Evolutionary conservation across 2,888 invertebrate species (phyloP).

Genomic region (Lasiommata megera): DNA sequence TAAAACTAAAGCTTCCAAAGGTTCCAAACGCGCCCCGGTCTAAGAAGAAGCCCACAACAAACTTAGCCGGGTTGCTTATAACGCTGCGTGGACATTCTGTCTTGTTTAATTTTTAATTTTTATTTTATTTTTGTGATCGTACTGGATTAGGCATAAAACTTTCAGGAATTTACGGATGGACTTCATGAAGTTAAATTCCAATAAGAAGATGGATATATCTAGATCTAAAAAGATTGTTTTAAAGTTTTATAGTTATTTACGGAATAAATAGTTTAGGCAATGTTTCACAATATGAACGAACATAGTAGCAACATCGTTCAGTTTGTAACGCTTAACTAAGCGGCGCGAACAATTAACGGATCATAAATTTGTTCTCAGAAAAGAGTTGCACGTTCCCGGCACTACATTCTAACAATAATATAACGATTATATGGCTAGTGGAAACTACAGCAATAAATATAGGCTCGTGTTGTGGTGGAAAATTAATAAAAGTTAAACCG

Average conservation of each 20-base stretch:
- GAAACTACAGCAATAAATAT: not conserved
- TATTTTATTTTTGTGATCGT: too few relatives aligned
- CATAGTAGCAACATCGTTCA: slow-evolving; percentile 29
- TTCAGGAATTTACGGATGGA: too few relatives aligned
- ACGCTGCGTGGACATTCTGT: too few relatives aligned
- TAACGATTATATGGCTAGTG: slow-evolving; percentile 30
- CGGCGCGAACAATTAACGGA: slow-evolving; percentile 68
- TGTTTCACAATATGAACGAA: slow-evolving; percentile 15
- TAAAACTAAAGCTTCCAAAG: too few relatives aligned
- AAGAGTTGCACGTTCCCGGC: slow-evolving; percentile 51
- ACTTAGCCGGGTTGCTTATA: too few relatives aligned
- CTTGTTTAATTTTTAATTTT: too few relatives aligned
- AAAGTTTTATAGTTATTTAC: not conserved
- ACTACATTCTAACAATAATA: slow-evolving; percentile 32
- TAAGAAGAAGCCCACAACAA: too few relatives aligned
- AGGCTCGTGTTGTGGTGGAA: slow-evolving; percentile 42
- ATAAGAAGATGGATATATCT: not conserved
- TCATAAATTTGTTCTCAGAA: slow-evolving; percentile 62
- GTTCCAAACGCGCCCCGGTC: too few relatives aligned
- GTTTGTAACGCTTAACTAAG: slow-evolving; percentile 67
- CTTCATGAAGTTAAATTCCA: not conserved
- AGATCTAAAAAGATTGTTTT: not conserved
- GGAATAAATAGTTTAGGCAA: not conserved
- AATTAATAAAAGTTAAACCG: slow-evolving; percentile 57
- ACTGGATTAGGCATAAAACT: too few relatives aligned